A percentile compares a stretch with the other conserved stretches of the same genome.
phyloP scores from a whole-genome alignment of 2,113 vertebrate species.

The Colossoma macropomum region DNA sequence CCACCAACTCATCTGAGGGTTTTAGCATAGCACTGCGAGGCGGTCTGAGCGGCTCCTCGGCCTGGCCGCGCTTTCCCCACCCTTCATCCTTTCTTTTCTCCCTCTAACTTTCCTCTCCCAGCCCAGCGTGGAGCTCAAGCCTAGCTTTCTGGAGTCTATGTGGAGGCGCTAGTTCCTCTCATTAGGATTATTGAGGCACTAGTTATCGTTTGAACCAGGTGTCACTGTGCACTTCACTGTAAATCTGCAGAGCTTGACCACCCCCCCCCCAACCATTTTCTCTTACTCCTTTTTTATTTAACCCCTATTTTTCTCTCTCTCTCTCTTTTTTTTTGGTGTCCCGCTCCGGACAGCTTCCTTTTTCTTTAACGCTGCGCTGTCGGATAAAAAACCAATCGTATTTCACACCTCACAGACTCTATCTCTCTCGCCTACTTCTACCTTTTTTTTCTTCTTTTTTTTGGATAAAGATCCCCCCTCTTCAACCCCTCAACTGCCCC shows the following conservation, averaged over 20 bases:
- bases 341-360: conserved; percentile 74
- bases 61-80: conserved; percentile 27
- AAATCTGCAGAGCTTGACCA: conserved; percentile 27
- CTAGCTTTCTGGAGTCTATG: conserved; percentile 39
- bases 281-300: conserved; percentile 48
- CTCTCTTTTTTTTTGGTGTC: conserved; percentile 61
- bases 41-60: neutral
- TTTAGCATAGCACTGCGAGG: conserved; percentile 29
- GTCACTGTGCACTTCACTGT: conserved; percentile 59
- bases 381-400: conserved; percentile 82
- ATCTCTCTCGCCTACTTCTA: conserved; percentile 72
- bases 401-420: conserved; percentile 81
- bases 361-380: conserved; percentile 73
- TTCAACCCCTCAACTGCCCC: conserved; percentile 21
- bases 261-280: conserved; percentile 28
- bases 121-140: neutral
- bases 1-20: conserved; percentile 45
- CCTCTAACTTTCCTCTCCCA: conserved; percentile 37
- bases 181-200: conserved; percentile 72
- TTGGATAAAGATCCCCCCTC: conserved; percentile 41
- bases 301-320: conserved; percentile 60
- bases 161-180: conserved; percentile 68
- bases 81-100: conserved; percentile 18
- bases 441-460: conserved; percentile 46
- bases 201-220: conserved; percentile 79